Evolutionary conservation across 1,140 invertebrate species (phyloP).

Genomic region (Drosophila pectinifera): DNA sequence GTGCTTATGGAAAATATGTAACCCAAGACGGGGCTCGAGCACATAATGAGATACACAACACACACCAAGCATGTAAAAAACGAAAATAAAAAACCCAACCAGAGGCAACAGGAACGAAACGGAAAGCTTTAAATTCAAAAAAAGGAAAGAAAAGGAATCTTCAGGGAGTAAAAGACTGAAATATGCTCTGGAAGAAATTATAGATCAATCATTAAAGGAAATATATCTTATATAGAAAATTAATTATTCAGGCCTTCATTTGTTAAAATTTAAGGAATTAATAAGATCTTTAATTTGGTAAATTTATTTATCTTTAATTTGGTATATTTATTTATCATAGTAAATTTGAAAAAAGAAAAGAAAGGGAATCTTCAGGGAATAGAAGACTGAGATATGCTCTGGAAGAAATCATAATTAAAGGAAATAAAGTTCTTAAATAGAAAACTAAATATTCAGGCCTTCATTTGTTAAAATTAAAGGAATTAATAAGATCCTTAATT

Average conservation of each 20-base stretch:
- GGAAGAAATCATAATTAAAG: neutral
- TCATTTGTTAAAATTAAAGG: neutral
- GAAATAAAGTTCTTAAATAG: neutral
- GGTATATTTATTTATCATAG: too few relatives aligned
- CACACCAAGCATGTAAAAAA: constrained; percentile 42
- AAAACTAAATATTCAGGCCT: too few relatives aligned
- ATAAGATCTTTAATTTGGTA: too few relatives aligned
- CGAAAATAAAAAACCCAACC: constrained; percentile 15
- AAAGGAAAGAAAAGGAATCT: constrained; percentile 16
- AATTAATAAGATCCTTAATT: neutral
- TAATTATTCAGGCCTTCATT: too few relatives aligned
- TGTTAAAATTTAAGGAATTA: neutral
- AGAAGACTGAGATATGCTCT: constrained; percentile 27
- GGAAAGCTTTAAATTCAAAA: constrained; percentile 54
- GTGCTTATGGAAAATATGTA: constrained; percentile 80
- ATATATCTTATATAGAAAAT: neutral
- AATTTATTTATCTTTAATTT: too few relatives aligned
- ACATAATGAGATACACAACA: constrained; percentile 75
- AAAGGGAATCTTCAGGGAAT: constrained; percentile 4
- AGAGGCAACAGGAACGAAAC: constrained; percentile 55
- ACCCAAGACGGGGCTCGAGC: constrained; percentile 71
- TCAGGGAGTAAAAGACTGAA: constrained; percentile 18
- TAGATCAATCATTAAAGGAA: neutral
- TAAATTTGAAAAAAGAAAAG: constrained; percentile 29
- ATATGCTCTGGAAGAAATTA: constrained; percentile 4